phyloP scores from a whole-genome alignment of 2,888 invertebrate species.

The Periphyllus acericola region DNA sequence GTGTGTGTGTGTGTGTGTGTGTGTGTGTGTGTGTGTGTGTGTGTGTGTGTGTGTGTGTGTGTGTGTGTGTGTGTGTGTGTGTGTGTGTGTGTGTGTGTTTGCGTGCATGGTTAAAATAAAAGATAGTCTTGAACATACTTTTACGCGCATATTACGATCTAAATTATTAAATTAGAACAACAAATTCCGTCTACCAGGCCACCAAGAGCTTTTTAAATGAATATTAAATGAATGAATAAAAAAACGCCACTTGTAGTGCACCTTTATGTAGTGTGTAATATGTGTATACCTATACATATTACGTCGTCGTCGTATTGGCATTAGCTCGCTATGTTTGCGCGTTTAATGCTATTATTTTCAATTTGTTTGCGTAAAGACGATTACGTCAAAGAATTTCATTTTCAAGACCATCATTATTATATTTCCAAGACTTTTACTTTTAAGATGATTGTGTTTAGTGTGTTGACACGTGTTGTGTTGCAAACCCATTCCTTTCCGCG shows the following conservation, averaged over 20 bases:
- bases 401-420: slow-evolving; percentile 10
- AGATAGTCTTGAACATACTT: neutral
- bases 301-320: neutral
- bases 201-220: slow-evolving; percentile 6
- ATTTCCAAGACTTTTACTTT: slow-evolving; percentile 23
- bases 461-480: slow-evolving; percentile 17
- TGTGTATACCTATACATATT: neutral
- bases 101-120: too few species aligned
- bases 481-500: neutral
- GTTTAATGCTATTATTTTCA: slow-evolving; percentile 23
- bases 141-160: neutral
- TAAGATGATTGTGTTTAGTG: slow-evolving; percentile 41
- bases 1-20: too few species aligned
- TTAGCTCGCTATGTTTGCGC: neutral
- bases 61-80: too few species aligned
- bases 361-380: slow-evolving; percentile 30
- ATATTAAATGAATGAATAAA: slow-evolving; percentile 40
- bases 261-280: neutral
- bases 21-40: too few species aligned
- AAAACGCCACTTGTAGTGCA: neutral
- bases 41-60: too few species aligned
- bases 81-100: too few species aligned
- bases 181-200: neutral
- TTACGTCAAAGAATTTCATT: slow-evolving; percentile 12
- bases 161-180: slow-evolving; percentile 40